phyloP scores from a whole-genome alignment of 2,113 vertebrate species.

The Xenopus tropicalis region UCB_Xtro_10.0 CM004452.2:52025001-52025500 shows the following conservation, averaged over 20 bases:
- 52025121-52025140: conserved; percentile 71
- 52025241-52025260: too few relatives aligned
- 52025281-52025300: too few relatives aligned
- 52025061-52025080: conserved; percentile 74
- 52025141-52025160: conserved; percentile 89
- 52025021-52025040: conserved; percentile 77
- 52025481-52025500: too few relatives aligned
- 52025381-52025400: conserved; percentile 77
- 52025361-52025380: conserved; percentile 80
- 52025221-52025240: too few relatives aligned
- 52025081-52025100: conserved; percentile 96
- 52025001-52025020: too few relatives aligned
- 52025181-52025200: not conserved
- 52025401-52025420: not conserved
- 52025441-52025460: too few relatives aligned
- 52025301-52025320: conserved; percentile 54
- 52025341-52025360: conserved; percentile 91
- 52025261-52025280: too few relatives aligned
- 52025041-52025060: conserved; percentile 80
- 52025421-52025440: not conserved
- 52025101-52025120: conserved; percentile 79
- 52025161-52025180: conserved; percentile 79
- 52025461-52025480: too few relatives aligned
- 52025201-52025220: not conserved
- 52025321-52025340: conserved; percentile 79